A percentile compares a stretch with the other conserved stretches of the same genome.
Conservation (phyloP, 2,888 invertebrate species). For the Mesorhabditis spiculigera region DNA sequence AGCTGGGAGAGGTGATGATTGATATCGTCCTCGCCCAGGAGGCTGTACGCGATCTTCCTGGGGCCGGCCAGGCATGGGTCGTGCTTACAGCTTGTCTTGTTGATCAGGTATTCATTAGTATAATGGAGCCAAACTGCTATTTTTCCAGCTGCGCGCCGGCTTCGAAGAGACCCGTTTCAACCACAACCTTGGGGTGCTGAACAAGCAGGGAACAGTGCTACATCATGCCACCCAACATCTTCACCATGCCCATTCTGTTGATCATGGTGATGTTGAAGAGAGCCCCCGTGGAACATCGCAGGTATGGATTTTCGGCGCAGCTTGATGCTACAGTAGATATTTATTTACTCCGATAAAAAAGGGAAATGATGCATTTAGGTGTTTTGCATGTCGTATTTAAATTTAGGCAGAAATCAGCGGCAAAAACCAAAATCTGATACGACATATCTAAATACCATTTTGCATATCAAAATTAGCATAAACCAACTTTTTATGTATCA, state of each 20-base stretch:
- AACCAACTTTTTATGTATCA: no score
- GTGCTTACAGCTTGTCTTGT: conserved; percentile 55
- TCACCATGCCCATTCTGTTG: neutral
- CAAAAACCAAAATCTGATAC: no score
- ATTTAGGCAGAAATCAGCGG: no score
- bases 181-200: conserved; percentile 20
- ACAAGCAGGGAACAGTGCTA: conserved; percentile 39
- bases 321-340: no score
- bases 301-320: no score
- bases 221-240: conserved; percentile 37
- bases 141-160: conserved; percentile 43
- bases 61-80: conserved; percentile 57
- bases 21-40: conserved; percentile 54
- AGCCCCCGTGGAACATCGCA: neutral
- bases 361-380: no score
- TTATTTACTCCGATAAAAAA: no score
- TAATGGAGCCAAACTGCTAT: neutral
- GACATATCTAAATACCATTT: no score
- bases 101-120: conserved; percentile 40
- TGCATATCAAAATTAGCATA: no score
- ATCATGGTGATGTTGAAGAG: neutral
- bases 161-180: conserved; percentile 41
- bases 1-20: conserved; percentile 54
- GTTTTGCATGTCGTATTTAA: no score
- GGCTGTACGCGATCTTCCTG: conserved; percentile 55